A percentile compares a stretch with the other conserved stretches of the same genome.
These are phyloP conservation scores for Steatocranus sp. DNA, from an alignment of 2,797 vertebrate genomes.

Conservation along the genomic window DNA sequence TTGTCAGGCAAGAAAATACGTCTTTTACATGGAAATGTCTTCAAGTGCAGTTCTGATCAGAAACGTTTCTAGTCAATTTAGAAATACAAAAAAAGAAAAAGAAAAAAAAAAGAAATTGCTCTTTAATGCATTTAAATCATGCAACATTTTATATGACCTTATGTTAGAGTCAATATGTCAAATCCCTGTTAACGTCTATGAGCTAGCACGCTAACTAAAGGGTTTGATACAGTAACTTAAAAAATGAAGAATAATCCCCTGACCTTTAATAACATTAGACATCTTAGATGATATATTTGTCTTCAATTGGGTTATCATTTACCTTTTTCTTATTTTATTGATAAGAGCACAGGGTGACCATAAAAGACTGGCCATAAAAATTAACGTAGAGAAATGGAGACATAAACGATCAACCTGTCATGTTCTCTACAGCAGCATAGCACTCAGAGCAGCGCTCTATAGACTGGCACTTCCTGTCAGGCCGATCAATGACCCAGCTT, in stretches of 20 bases:
- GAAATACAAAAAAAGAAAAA: neutral
- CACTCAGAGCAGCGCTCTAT: conserved; percentile 10
- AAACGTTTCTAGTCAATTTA: neutral
- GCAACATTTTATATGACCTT: neutral
- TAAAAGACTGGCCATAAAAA: neutral
- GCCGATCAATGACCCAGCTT: conserved; percentile 23
- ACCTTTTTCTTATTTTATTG: neutral
- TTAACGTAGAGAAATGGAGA: conserved; percentile 20
- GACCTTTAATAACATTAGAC: neutral
- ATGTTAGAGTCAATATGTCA: neutral
- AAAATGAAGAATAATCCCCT: neutral
- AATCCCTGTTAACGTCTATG: neutral
- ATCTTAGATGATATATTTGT: neutral
- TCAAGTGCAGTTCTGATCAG: neutral
- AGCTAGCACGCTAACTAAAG: neutral
- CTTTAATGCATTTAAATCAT: neutral
- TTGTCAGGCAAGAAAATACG: neutral
- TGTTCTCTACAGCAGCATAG: conserved; percentile 12
- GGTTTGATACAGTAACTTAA: neutral
- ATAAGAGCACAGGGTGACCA: neutral
- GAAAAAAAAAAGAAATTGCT: neutral
- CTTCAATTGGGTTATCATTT: neutral
- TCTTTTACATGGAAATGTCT: neutral
- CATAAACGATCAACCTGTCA: conserved; percentile 34
- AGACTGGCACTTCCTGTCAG: conserved; percentile 16